Evolutionary conservation across 2,888 invertebrate genomes (phyloP), one percentile per base, ranked within the genome.

Genomic region (Microctonus brassicae): DNA sequence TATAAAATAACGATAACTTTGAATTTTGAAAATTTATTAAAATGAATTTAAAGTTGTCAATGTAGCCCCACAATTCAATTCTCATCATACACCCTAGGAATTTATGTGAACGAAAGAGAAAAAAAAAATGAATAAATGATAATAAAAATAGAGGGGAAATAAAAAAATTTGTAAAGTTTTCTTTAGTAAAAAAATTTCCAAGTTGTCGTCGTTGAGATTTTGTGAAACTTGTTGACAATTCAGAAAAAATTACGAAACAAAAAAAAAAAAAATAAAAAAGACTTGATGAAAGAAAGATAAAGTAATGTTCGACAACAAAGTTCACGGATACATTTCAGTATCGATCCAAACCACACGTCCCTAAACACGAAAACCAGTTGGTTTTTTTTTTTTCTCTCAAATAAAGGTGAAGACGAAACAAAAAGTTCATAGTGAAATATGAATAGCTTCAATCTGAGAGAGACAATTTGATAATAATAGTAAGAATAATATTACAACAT

Each of bases 251-350:
- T n/a, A n/a, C n/a, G n/a, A n/a, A n/a, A n/a, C n/a, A 47, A 17
- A 17, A 42, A 24, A 5, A 47, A 17, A 17, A 42, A 24, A 5
- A 34, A 17, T n/a, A 33, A 62, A 13, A 20, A 29, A 63, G 47
- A 63, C 29, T 47, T 52, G 47, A 47, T 47, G 47, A n/a, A 47
- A 36, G 20, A 29, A 63, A 63, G 63, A 63, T 47, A 47, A 29
- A 63, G 63, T 52, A 52, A n/a, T 10, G 47, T 20, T 52, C n/a
- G 47, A 47, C 24, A 20, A 47, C 63, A 63, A 63, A 63, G 26
- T 63, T 63, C 33, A 20, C 24, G 47, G 17, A 47, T 52, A 63
- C 29, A 20, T 63, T 63, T 52, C n/a, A 63, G n/a, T 47, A 63
- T 63, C 52, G 63, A 63, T 63, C 29, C 47, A 7, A 3, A 7